Conservation (phyloP, 2,113 vertebrate species). For the Sphyrna mokarran region DNA sequence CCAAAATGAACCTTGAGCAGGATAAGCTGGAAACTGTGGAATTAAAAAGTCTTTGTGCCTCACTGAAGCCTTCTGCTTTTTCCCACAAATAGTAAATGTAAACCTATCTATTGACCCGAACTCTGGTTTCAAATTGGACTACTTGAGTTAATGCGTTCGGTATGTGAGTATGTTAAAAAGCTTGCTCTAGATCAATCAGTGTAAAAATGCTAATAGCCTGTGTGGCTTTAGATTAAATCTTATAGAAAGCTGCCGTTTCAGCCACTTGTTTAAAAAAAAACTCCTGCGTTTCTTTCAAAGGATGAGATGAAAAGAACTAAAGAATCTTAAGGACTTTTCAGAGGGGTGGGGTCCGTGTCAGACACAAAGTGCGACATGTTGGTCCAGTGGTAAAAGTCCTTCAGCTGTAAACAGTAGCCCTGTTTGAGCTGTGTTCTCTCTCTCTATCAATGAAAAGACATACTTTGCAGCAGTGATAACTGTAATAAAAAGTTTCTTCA, state of each 20-base stretch:
- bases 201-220: conserved; percentile 25
- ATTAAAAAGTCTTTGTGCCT: not conserved
- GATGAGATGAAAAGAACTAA: conserved; percentile 47
- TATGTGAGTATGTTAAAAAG: conserved; percentile 13
- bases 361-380: conserved; percentile 58
- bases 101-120: conserved; percentile 35
- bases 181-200: conserved; percentile 23
- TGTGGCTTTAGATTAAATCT: conserved; percentile 32
- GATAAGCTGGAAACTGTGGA: conserved; percentile 12
- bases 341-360: conserved; percentile 53
- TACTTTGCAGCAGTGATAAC: conserved; percentile 79
- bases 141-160: conserved; percentile 25
- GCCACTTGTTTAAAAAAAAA: conserved; percentile 42
- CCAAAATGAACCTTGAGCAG: not conserved
- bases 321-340: conserved; percentile 53
- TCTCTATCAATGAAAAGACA: conserved; percentile 61
- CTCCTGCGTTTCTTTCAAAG: conserved; percentile 9
- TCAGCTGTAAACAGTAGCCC: conserved; percentile 66
- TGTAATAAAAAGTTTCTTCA: conserved; percentile 47
- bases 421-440: conserved; percentile 59
- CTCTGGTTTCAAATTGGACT: conserved; percentile 33
- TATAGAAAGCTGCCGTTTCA: conserved; percentile 47
- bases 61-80: not conserved
- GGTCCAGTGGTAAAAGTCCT: conserved; percentile 65
- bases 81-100: conserved; percentile 21